These are phyloP conservation scores for Prionailurus bengalensis DNA, from an alignment of 2,113 vertebrate species.

Conservation along the genomic window DNA sequence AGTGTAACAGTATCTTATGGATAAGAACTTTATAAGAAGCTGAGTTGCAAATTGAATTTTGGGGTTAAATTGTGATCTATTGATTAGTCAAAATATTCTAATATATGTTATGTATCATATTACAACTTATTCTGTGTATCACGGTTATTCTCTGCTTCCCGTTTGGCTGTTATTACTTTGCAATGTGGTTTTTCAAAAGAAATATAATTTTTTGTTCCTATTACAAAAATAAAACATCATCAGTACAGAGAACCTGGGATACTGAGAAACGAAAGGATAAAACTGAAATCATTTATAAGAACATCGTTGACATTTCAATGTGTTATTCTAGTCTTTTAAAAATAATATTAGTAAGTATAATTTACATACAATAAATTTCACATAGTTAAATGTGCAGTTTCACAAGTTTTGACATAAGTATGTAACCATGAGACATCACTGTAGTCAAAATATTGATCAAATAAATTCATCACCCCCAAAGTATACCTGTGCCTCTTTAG, in stretches of 20 bases:
- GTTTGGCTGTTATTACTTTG: not conserved
- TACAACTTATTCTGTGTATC: not conserved
- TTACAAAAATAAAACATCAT: slow-evolving; percentile 9
- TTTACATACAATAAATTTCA: not conserved
- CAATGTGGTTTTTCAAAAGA: slow-evolving; percentile 1
- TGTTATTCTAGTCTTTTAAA: not conserved
- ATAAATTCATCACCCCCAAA: not conserved
- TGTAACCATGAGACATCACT: not conserved
- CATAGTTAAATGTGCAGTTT: not conserved
- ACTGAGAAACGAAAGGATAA: not conserved
- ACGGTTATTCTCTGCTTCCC: not conserved
- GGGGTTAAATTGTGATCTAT: not conserved
- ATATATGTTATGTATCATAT: not conserved
- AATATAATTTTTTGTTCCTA: not conserved
- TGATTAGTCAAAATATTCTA: not conserved
- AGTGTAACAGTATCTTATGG: not conserved
- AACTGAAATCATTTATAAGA: not conserved
- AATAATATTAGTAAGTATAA: not conserved
- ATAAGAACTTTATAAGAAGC: not conserved
- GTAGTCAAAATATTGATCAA: not conserved
- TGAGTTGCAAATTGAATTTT: slow-evolving; percentile 26
- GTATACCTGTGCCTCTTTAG: not conserved
- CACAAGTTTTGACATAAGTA: not conserved
- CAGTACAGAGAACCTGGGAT: not conserved
- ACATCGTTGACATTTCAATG: not conserved